Conservation (phyloP, 2,113 vertebrate species). For the Tachysurus fulvidraco region DNA sequence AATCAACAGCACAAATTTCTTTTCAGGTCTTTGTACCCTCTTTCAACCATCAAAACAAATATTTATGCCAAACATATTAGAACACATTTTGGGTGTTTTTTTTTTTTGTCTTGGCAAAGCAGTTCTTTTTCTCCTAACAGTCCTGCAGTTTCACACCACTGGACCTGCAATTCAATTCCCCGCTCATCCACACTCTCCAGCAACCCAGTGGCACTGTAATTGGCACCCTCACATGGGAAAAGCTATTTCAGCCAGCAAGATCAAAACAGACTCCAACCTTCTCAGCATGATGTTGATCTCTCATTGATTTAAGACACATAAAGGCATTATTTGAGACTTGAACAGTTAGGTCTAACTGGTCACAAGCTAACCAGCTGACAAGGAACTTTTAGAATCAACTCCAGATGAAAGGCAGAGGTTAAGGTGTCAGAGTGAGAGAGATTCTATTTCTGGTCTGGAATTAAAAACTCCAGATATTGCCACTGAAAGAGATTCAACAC, state of each 20-base stretch:
- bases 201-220: slow-evolving; percentile 51
- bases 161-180: slow-evolving; percentile 46
- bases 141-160: slow-evolving; percentile 40
- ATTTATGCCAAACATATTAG: neutral
- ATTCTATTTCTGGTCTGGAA: neutral
- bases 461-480: slow-evolving; percentile 19
- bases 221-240: slow-evolving; percentile 46
- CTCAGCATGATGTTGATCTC: slow-evolving; percentile 42
- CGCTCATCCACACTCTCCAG: slow-evolving; percentile 32
- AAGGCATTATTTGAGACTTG: slow-evolving; percentile 34
- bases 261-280: slow-evolving; percentile 55
- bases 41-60: neutral
- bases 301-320: slow-evolving; percentile 40
- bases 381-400: slow-evolving; percentile 25
- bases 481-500: slow-evolving; percentile 36
- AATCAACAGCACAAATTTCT: neutral
- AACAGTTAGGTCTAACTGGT: neutral
- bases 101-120: slow-evolving; percentile 20
- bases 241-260: slow-evolving; percentile 50
- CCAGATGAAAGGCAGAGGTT: slow-evolving; percentile 8
- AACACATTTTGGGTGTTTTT: neutral
- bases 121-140: slow-evolving; percentile 11
- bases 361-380: slow-evolving; percentile 27
- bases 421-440: neutral
- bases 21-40: neutral